Evolutionary conservation across 1,140 invertebrate species (phyloP).

Genomic region (Heliconius hewitsoni): DNA sequence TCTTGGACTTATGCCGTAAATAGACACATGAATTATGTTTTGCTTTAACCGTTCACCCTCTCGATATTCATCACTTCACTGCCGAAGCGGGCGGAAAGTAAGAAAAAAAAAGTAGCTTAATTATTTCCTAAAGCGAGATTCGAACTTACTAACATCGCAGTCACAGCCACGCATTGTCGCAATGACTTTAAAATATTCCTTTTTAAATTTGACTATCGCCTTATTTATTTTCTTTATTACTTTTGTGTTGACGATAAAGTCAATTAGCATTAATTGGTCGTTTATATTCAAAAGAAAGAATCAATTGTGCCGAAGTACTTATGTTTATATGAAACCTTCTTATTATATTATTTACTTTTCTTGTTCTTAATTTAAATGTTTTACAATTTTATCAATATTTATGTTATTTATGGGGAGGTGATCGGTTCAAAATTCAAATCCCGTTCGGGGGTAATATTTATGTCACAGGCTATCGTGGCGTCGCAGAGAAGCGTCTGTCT

Average conservation of each 20-base stretch:
- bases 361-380: not conserved
- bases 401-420: too few relatives aligned
- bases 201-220: conserved; percentile 22
- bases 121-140: not conserved
- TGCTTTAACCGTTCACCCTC: too few relatives aligned
- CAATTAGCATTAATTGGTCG: conserved; percentile 41
- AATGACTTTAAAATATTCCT: not conserved
- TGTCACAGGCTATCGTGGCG: too few relatives aligned
- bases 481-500: too few relatives aligned
- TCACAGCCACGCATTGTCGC: not conserved
- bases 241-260: conserved; percentile 25
- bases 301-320: conserved; percentile 24
- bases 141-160: not conserved
- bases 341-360: not conserved
- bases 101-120: too few relatives aligned
- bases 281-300: conserved; percentile 41
- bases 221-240: conserved; percentile 24
- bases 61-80: too few relatives aligned
- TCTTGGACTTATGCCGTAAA: too few relatives aligned
- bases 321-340: not conserved
- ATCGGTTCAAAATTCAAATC: too few relatives aligned
- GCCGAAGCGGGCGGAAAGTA: too few relatives aligned
- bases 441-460: too few relatives aligned
- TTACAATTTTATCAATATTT: too few relatives aligned
- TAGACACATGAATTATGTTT: too few relatives aligned